Evolutionary conservation across 2,797 vertebrate genomes (phyloP).

Genomic region (Scolopax rusticola): DNA sequence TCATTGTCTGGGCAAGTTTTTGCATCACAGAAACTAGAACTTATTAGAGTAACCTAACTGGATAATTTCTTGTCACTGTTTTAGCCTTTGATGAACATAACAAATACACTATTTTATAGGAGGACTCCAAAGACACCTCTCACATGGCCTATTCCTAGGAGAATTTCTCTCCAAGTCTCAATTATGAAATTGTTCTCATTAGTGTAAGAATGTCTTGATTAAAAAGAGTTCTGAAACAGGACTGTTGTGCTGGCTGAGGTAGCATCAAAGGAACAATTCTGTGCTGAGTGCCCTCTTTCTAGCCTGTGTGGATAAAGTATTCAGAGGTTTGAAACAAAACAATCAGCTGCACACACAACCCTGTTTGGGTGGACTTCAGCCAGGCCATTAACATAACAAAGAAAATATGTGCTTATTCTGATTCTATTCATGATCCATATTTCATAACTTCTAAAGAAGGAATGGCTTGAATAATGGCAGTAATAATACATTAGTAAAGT

Average conservation of each 20-base stretch:
- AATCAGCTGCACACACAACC: background rate
- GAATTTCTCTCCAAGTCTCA: background rate
- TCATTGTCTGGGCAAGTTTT: background rate
- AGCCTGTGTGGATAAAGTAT: background rate
- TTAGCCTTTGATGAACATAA: background rate
- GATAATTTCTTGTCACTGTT: background rate
- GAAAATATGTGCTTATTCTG: constrained; percentile 40
- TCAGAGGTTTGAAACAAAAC: background rate
- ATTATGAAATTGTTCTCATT: background rate
- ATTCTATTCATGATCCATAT: constrained; percentile 8
- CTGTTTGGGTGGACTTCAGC: constrained; percentile 10
- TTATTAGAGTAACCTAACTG: background rate
- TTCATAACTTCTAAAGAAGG: constrained; percentile 36
- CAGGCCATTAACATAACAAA: constrained; percentile 62
- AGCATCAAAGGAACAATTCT: background rate
- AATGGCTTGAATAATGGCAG: constrained; percentile 6
- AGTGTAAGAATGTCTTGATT: background rate
- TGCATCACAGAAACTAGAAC: background rate
- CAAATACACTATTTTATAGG: background rate
- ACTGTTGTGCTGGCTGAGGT: background rate
- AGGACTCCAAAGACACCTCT: background rate
- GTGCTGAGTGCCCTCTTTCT: background rate
- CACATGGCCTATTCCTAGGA: background rate
- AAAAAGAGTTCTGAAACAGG: background rate
- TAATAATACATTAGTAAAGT: background rate